phyloP scores from a whole-genome alignment of 2,888 invertebrate genomes.

The Netelia inedita region DNA sequence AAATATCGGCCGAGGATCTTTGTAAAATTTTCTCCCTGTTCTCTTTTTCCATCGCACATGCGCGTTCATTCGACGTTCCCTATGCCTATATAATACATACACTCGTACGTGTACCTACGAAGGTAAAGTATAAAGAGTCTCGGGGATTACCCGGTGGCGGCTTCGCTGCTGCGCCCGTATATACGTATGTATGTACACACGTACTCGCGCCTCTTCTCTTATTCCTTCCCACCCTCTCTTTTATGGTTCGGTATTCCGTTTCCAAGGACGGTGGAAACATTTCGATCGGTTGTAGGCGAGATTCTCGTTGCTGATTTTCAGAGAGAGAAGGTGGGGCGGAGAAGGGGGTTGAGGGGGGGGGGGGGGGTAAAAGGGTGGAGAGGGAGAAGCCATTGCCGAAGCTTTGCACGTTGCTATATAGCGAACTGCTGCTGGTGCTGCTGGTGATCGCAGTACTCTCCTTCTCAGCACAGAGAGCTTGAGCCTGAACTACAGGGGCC shows the following conservation, averaged over 20 bases:
- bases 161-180: conserved; percentile 46
- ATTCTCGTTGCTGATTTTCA: conserved; percentile 83
- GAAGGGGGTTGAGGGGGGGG: background rate
- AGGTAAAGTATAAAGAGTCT: conserved; percentile 51
- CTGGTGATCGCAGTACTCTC: conserved; percentile 2
- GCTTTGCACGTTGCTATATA: conserved; percentile 12
- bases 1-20: conserved; percentile 69
- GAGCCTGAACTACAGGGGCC: conserved; percentile 15
- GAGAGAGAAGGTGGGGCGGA: conserved; percentile 15
- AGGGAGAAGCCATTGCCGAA: conserved; percentile 9
- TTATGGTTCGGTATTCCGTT: conserved; percentile 80
- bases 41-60: conserved; percentile 55
- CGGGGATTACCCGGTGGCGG: conserved; percentile 66
- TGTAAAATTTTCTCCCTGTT: conserved; percentile 65
- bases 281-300: conserved; percentile 83
- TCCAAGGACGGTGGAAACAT: conserved; percentile 83
- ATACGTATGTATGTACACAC: conserved; percentile 7
- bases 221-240: conserved; percentile 59
- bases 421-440: background rate
- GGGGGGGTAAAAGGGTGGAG: background rate
- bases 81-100: conserved; percentile 6
- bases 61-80: conserved; percentile 52
- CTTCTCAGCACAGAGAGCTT: conserved; percentile 20
- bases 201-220: conserved; percentile 52
- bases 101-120: background rate